Base-by-base conservation (phyloP, 2,113 vertebrate species). In the Pterophyllum scalare region DNA sequence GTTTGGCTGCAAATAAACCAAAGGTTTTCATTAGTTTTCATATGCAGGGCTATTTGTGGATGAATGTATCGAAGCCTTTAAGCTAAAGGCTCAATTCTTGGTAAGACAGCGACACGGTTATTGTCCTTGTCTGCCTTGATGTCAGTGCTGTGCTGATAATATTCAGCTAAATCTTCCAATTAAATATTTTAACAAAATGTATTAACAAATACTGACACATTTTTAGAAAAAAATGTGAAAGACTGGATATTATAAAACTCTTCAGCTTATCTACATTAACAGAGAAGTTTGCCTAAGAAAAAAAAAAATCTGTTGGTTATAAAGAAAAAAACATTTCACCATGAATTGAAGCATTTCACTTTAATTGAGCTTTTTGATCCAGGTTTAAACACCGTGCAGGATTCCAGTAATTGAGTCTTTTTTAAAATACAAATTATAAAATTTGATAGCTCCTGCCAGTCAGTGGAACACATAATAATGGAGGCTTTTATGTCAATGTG, bases 321-420 rank as follows among this genome's bases (percentile, higher is more conserved):
- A 43, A 72, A 56, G 22, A 74, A 38, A 20, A 64, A 57, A 38
- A 24, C 43, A 49, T 52, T 79, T 67, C 15, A 7, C 24, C 14
- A 9, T 58, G 4, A 40, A 57, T 5, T 78, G 17, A 74, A 60
- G 28, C 24, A 31, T 61, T 79, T 75, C 10, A 67, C 43, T 46
- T 6, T 64, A 60, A 59, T 43, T 78, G 58, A 20, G 62, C 40
- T 56, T 60, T 86, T 59, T 57, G 59, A 88, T 79, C 59, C 46
- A 58, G 62, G 57, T 62, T 77, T 38, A 78, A 81, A 74, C 31
- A 59, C 14, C 59, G 17, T 60, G 20, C 59, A n/a, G 22, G 65
- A 17, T 79, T 77, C 31, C 52, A 72, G 58, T 82, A 31, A 76
- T 7, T 75, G 19, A 70, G 43, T 79, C 57, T 11, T 77, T 77